Conservation (phyloP, 2,888 invertebrate species). For the Malachius bipustulatus region DNA sequence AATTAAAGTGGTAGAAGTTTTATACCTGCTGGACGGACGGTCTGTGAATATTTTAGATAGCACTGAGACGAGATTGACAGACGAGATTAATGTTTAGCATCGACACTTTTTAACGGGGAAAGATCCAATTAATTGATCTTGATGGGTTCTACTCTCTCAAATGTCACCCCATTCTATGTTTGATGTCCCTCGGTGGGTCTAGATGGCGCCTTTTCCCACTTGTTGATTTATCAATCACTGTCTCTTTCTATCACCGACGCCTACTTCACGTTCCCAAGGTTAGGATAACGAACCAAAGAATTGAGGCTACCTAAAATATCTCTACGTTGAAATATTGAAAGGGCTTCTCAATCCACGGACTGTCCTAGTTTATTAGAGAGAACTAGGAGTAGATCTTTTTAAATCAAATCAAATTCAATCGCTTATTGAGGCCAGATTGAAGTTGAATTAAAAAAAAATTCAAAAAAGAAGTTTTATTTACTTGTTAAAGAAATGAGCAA, state of each 20-base stretch:
- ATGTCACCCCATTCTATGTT: neutral
- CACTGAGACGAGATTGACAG: neutral
- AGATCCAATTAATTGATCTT: slow-evolving; percentile 2
- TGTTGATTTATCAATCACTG: neutral
- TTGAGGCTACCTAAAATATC: too few relatives aligned
- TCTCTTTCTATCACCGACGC: neutral
- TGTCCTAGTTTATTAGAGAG: too few relatives aligned
- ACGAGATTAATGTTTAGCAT: slow-evolving; percentile 1
- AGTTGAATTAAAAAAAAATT: too few relatives aligned
- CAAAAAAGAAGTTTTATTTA: too few relatives aligned
- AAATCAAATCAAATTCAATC: too few relatives aligned
- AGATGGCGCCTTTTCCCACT: slow-evolving; percentile 3
- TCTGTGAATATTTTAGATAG: neutral
- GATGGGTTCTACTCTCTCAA: neutral
- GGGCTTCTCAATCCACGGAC: too few relatives aligned
- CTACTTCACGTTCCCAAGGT: slow-evolving; percentile 1
- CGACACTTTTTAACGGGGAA: slow-evolving; percentile 2
- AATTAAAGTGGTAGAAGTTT: neutral
- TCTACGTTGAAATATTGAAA: too few relatives aligned
- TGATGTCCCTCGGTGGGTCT: slow-evolving; percentile 1
- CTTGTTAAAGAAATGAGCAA: too few relatives aligned
- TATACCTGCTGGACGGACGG: neutral
- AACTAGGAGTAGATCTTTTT: too few relatives aligned
- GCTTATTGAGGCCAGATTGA: too few relatives aligned
- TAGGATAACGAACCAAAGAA: too few relatives aligned